Evolutionary conservation across 2,888 invertebrate genomes (phyloP), one percentile per base, ranked within the genome.

Genomic region (Coecobrya sp.): DNA sequence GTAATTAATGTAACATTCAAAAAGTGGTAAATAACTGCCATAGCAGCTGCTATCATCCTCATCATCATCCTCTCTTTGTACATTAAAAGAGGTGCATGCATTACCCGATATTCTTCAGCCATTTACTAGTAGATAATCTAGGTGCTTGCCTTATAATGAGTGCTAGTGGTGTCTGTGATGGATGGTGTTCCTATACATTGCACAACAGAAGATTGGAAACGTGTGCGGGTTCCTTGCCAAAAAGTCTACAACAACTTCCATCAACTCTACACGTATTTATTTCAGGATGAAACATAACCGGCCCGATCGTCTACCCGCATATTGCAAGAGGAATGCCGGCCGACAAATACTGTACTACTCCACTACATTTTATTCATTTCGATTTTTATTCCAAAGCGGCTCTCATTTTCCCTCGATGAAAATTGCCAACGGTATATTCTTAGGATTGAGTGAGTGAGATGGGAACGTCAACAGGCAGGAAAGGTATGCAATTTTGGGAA

Each of bases 41-140:
- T 42, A 84, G 92, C 92, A 92, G 92, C 92, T 92, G 92, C 92
- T 92, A 68, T 73, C 62, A 55, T 62, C 79, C 45, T 79, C 79
- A 73, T 76, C 76, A 73, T 68, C 84, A 82, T 82, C 62, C 22
- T 13, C 82, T 62, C 62, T 52, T 55, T 81, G 55, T 55, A 22
- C 22, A 42, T 65, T 42, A 36, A 7, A 11, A 19, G 11, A 36
- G 1, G 13, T 76, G 27, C 13, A 30, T 65, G 13, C 13, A 27
- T 52, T 52, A 52, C n/a, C 8, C 55, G 30, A n/a, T 76, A 13
- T 49, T n/a, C 70, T 3, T 19, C 25, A 76, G 45, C 42, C 73
- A 76, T 42, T 76, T 49, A 42, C 73, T 22, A 49, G 73, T 22
- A 49, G 73, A 19, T 49, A 76, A 76, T 45, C 45, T 16, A 22